Conservation (phyloP, 2,797 vertebrate genomes). For the Helicolenus hilgendorfi region DNA sequence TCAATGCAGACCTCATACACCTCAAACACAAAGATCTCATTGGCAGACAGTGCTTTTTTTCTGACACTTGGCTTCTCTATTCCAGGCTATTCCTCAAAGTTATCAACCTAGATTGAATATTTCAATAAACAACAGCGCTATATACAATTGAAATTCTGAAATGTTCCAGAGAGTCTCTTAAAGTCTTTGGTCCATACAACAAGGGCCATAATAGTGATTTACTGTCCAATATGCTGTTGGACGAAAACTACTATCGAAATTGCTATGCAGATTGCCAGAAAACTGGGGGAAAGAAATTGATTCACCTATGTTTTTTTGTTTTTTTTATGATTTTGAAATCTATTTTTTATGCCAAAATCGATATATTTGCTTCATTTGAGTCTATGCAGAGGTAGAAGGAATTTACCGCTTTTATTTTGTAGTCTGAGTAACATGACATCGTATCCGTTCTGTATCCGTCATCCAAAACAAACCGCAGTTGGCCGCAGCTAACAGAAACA, state of each 20-base stretch:
- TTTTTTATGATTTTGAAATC: too few relatives aligned
- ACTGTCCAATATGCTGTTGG: background rate
- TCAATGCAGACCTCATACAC: slow-evolving; percentile 41
- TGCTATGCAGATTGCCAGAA: background rate
- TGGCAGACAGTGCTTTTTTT: slow-evolving; percentile 17
- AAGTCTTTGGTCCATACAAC: background rate
- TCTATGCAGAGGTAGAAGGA: too few relatives aligned
- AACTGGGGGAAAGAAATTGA: background rate
- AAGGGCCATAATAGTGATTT: background rate
- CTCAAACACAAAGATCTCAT: slow-evolving; percentile 50
- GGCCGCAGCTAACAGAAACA: too few relatives aligned
- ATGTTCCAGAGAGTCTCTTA: background rate
- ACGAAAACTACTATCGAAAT: background rate
- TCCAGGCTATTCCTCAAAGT: background rate
- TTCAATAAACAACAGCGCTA: slow-evolving; percentile 21
- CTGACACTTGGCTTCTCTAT: background rate
- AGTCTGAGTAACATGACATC: too few relatives aligned
- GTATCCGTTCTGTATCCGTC: too few relatives aligned
- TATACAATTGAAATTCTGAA: background rate
- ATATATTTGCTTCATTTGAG: too few relatives aligned
- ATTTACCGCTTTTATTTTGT: too few relatives aligned
- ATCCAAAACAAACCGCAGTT: too few relatives aligned
- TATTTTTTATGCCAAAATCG: too few relatives aligned
- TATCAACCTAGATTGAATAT: slow-evolving; percentile 12
- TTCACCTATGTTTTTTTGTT: too few relatives aligned